Conservation (phyloP, 2,888 invertebrate genomes). For the Tetheella fluctuosa region DNA sequence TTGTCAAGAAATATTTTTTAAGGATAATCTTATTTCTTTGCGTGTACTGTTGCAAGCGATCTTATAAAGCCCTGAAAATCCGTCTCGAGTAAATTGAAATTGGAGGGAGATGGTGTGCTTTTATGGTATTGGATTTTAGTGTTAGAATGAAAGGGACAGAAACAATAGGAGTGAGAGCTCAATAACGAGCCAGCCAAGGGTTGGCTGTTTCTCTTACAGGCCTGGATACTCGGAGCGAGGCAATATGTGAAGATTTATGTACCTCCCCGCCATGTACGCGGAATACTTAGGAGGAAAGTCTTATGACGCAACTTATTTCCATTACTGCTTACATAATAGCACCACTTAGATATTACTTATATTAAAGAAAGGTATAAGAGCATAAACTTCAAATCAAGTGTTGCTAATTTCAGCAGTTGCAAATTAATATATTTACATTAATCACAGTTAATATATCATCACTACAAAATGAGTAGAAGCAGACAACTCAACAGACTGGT, state of each 20-base stretch:
- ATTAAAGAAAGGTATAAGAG: constrained; percentile 23
- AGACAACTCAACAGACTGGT: constrained; percentile 2
- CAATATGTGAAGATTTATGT: constrained; percentile 83
- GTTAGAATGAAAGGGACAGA: constrained; percentile 56
- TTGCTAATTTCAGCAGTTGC: not conserved
- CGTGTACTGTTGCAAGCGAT: constrained; percentile 52
- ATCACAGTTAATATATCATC: not conserved
- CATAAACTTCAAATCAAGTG: not conserved
- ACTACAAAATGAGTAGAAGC: not conserved
- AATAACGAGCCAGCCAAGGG: constrained; percentile 84
- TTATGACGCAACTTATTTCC: constrained; percentile 70
- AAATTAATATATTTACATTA: not conserved
- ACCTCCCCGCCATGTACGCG: constrained; percentile 61
- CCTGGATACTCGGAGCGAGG: constrained; percentile 66
- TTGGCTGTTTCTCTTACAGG: constrained; percentile 82
- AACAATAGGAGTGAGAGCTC: constrained; percentile 78
- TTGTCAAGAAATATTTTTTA: not conserved
- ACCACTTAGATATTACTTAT: constrained; percentile 27
- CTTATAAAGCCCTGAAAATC: constrained; percentile 81
- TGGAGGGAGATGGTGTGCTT: constrained; percentile 68
- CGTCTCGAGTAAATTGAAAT: constrained; percentile 84
- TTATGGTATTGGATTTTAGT: constrained; percentile 33
- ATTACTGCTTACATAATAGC: constrained; percentile 55
- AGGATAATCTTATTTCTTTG: constrained; percentile 26
- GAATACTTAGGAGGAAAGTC: constrained; percentile 66